Conservation (phyloP, 1,140 invertebrate species). For the Scaptomyza pallida region DNA sequence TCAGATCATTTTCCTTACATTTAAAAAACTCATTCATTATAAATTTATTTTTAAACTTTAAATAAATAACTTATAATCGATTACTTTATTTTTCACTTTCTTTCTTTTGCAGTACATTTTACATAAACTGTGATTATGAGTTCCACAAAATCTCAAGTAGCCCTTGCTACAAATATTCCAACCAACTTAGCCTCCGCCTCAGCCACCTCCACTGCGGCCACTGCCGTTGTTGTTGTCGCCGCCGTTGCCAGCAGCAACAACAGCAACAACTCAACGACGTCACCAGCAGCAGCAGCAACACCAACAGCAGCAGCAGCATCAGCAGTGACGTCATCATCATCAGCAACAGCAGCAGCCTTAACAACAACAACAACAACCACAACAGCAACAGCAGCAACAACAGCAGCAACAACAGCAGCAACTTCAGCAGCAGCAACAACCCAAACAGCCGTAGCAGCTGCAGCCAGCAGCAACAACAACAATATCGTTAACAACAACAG, state of each 20-base stretch:
- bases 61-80: too few relatives aligned
- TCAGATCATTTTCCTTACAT: too few relatives aligned
- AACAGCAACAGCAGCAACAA: conserved; percentile 28
- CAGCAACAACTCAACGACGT: conserved; percentile 22
- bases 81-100: neutral
- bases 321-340: conserved; percentile 30
- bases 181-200: conserved; percentile 80
- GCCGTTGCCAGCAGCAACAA: conserved; percentile 55
- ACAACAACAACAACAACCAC: conserved; percentile 32
- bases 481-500: conserved; percentile 60
- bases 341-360: conserved; percentile 36
- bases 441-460: conserved; percentile 39
- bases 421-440: conserved; percentile 29
- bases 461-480: conserved; percentile 34
- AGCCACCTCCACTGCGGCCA: conserved; percentile 70
- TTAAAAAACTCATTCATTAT: neutral
- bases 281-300: conserved; percentile 39
- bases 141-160: conserved; percentile 84
- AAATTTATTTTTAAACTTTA: neutral
- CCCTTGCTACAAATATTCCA: conserved; percentile 83
- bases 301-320: conserved; percentile 37
- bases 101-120: conserved; percentile 69
- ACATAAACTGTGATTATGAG: conserved; percentile 84
- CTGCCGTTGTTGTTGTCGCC: conserved; percentile 76
- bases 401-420: conserved; percentile 43